phyloP scores from a whole-genome alignment of 2,797 vertebrate genomes.

The Bradypus variegatus region DNA sequence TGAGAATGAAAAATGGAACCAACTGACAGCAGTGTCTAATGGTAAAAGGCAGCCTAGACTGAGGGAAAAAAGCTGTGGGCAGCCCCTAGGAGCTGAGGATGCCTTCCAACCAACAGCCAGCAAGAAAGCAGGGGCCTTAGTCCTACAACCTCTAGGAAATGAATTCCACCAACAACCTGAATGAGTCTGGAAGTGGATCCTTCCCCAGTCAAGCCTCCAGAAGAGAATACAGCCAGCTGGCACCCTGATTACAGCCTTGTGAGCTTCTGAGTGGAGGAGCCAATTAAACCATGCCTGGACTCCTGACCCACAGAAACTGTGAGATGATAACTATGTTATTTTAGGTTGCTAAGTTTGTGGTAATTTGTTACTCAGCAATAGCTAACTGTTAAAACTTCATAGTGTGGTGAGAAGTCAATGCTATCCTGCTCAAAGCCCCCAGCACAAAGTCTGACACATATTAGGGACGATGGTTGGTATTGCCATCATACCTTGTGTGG shows the following conservation, averaged over 20 bases:
- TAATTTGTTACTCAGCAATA: neutral
- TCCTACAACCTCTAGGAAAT: neutral
- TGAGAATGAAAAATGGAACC: neutral
- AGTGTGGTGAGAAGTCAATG: neutral
- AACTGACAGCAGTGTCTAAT: neutral
- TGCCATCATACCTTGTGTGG: neutral
- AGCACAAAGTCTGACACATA: neutral
- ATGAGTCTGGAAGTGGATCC: neutral
- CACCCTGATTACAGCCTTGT: neutral
- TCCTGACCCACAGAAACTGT: neutral
- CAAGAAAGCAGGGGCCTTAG: neutral
- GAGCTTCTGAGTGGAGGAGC: neutral
- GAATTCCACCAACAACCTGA: neutral
- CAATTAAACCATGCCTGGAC: too few relatives aligned
- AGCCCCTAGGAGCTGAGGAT: neutral
- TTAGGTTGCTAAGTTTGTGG: neutral
- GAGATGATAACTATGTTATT: neutral
- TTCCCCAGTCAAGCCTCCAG: neutral
- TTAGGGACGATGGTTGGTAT: neutral
- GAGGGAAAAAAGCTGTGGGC: neutral
- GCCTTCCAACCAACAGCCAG: neutral
- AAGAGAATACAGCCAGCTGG: neutral
- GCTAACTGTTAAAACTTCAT: neutral
- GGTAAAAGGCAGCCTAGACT: neutral
- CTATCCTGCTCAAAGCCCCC: neutral